Evolutionary conservation across 2,888 invertebrate genomes (phyloP), one percentile per base, ranked within the genome.

Genomic region (Protonemura montana): DNA sequence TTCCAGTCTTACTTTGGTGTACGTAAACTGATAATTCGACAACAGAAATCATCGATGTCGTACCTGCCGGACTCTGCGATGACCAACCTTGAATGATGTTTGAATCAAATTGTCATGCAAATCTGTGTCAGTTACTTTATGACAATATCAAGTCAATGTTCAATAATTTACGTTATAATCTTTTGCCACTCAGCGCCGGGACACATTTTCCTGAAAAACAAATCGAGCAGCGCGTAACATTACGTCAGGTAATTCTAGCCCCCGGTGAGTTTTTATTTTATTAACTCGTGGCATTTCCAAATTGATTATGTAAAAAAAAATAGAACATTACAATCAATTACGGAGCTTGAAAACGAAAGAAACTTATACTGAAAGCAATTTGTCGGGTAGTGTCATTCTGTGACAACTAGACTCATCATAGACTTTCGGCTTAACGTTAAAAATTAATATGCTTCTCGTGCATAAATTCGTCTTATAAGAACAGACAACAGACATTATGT

Each of bases 1-100:
- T 59, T 59, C 7, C 59, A 59, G 59, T 59, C 59, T 21, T 59
- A 59, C 59, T 59, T 59, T 59, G 59, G 59, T 59, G 59, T 59
- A 59, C 59, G 59, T 59, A 59, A 59, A 59, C 21, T 59, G 59
- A 59, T 59, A n/a, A n/a, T 59, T 21, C 59, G 59, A 16, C 7
- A 59, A 59, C 59, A 16, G 21, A 28, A 81, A 81, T 78, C 78
- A 78, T 78, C 78, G 59, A 59, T 59, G 59, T 59, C 59, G 59
- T 59, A 59, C 59, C 59, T 59, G 59, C 59, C 59, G 59, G 59
- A 59, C 59, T 59, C 59, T 59, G 59, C 59, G 59, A 59, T 59
- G 21, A 59, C 59, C 59, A 59, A 59, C 59, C 21, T 59, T 59
- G 59, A 59, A 59, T 16, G 59, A 59, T 59, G 13, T 10, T 59